Base-by-base conservation (phyloP, 2,888 invertebrate species). In the Drosophila affinis region DNA sequence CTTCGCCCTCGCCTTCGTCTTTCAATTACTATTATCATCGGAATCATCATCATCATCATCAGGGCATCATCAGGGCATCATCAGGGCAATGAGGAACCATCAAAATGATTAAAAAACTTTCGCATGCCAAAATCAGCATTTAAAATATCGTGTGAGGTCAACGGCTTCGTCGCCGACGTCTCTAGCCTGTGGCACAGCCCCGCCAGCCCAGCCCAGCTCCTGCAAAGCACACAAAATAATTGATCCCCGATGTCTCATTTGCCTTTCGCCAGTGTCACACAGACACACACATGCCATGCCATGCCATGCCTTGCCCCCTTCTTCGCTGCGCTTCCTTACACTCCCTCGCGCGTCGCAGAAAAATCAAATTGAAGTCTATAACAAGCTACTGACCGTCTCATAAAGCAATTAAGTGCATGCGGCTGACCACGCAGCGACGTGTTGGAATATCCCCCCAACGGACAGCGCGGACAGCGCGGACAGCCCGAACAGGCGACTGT, bases 381-480 rank as follows among this genome's bases (percentile, higher is more conserved):
- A 91, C 90, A 88, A 87, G 87, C 88, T 80, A 79, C 72, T 87
- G 87, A 82, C 87, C 87, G 87, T 84, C 88, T 90, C 90, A 90
- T 91, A 91, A 91, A 91, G 91, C 91, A 91, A 91, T 91, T 91
- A 91, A 91, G 91, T 90, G 86, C 91, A 90, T 91, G 91, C 87
- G 91, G 91, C 90, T 89, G 89, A 81, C 85, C 89, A 86, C 86
- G 75, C 86, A 88, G 80, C 88, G 85, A 87, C 83, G 84, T 83
- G 88, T 87, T 85, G 88, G 86, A 78, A 62, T 78, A 81, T 61
- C 62, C 74, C 73, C 75, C 45, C 54, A 49, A 77, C 21, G 21
- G 21, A 21, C 21, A 21, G 3, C 21, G 3, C 49, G 75, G 70
- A 57, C 68, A 76, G 39, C 71, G 64, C 47, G 58, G 68, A 39